Percentiles rank a stretch among this genome's conserved stretches.
phyloP scores from a whole-genome alignment of 2,888 invertebrate species.

The Andrena fulva region DNA sequence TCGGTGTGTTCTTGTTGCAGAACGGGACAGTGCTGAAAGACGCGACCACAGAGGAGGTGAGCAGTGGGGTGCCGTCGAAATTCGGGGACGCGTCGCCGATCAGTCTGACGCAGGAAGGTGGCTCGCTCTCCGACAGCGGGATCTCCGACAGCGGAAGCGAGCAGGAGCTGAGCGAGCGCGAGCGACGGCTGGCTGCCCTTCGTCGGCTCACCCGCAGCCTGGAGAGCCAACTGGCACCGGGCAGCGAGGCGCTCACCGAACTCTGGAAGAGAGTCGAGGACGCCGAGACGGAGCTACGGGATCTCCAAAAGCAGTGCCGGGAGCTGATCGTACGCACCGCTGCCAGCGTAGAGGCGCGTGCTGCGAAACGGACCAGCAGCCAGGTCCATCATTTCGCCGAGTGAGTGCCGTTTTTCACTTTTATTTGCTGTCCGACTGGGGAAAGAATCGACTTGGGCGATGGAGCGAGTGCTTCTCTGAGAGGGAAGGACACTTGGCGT shows the following conservation, averaged over 20 bases:
- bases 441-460: neutral
- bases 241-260: conserved; percentile 88
- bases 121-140: conserved; percentile 92
- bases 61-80: conserved; percentile 63
- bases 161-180: conserved; percentile 89
- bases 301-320: conserved; percentile 90
- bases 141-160: conserved; percentile 91
- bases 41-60: conserved; percentile 65
- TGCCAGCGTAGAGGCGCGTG: conserved; percentile 84
- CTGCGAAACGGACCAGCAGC: conserved; percentile 54
- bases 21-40: conserved; percentile 70
- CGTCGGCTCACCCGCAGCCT: conserved; percentile 89
- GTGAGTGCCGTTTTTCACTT: conserved; percentile 48
- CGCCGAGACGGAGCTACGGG: conserved; percentile 90
- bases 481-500: no score
- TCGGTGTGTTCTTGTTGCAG: conserved; percentile 66
- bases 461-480: no score
- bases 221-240: conserved; percentile 89
- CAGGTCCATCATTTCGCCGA: conserved; percentile 56
- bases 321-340: conserved; percentile 87
- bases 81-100: conserved; percentile 76
- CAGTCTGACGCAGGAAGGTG: conserved; percentile 85
- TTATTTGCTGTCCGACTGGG: neutral
- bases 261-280: conserved; percentile 90
- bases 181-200: conserved; percentile 89